Conservation (phyloP, 2,888 invertebrate species). For the Polyommatus icarus region DNA sequence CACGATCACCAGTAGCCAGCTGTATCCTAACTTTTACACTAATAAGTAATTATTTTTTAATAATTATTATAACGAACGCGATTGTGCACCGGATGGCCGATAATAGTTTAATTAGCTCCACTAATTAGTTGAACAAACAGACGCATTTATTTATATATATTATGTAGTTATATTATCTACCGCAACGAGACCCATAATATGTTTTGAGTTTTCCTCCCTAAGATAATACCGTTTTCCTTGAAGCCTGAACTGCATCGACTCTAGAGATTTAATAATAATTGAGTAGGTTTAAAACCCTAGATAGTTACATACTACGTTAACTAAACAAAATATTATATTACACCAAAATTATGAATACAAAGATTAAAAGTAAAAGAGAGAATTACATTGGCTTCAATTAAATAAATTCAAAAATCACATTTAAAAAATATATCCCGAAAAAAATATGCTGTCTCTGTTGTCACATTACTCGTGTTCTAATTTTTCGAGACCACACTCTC, state of each 20-base stretch:
- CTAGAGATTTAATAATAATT: neutral
- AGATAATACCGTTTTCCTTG: constrained; percentile 1
- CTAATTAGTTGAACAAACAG: constrained; percentile 16
- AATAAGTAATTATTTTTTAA: neutral
- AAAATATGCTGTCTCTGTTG: constrained; percentile 51
- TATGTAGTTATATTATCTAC: neutral
- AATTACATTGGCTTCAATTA: too few relatives aligned
- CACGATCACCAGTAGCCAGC: neutral
- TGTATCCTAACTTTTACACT: neutral
- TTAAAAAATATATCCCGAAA: neutral
- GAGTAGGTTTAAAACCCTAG: neutral
- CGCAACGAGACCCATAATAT: constrained; percentile 1
- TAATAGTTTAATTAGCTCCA: neutral
- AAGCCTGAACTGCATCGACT: neutral
- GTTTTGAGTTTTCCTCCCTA: neutral
- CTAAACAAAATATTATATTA: too few relatives aligned
- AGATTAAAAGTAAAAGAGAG: too few relatives aligned
- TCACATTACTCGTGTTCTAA: constrained; percentile 65
- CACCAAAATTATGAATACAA: too few relatives aligned
- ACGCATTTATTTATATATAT: neutral
- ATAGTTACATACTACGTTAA: too few relatives aligned
- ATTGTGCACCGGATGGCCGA: constrained; percentile 25
- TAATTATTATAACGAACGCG: neutral
- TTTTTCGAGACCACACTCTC: constrained; percentile 80
- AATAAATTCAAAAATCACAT: neutral